phyloP scores from a whole-genome alignment of 2,888 invertebrate genomes.

The Sphaerophoria rueppellii region DNA sequence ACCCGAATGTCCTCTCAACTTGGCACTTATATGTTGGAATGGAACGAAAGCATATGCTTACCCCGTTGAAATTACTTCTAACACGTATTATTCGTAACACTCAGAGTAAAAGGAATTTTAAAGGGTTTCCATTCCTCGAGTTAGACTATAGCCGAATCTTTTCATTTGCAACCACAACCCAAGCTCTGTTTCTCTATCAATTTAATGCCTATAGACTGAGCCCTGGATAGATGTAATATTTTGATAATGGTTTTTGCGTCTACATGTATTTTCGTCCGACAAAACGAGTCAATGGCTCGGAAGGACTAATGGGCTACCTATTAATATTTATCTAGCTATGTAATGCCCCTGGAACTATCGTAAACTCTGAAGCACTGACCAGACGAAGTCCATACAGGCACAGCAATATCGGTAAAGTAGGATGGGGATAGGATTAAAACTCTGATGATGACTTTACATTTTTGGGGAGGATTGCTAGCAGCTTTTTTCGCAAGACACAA shows the following conservation, averaged over 20 bases:
- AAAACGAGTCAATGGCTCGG: slow-evolving; percentile 67
- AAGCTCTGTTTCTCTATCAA: slow-evolving; percentile 24
- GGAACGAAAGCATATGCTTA: slow-evolving; percentile 33
- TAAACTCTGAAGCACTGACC: slow-evolving; percentile 10
- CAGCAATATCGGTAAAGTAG: slow-evolving; percentile 48
- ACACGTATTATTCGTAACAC: slow-evolving; percentile 31
- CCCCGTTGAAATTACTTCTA: background rate
- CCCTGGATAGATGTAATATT: background rate
- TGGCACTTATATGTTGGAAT: slow-evolving; percentile 11
- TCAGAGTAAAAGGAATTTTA: slow-evolving; percentile 50
- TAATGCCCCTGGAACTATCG: slow-evolving; percentile 56
- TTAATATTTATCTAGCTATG: slow-evolving; percentile 71
- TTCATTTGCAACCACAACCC: too few species aligned
- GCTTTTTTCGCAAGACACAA: slow-evolving; percentile 21
- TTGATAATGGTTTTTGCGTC: background rate
- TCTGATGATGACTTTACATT: background rate
- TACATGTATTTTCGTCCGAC: slow-evolving; percentile 18
- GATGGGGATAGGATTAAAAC: slow-evolving; percentile 13
- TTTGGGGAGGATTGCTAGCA: background rate
- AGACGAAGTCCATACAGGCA: slow-evolving; percentile 2
- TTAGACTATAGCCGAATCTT: slow-evolving; percentile 35
- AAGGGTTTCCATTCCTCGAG: slow-evolving; percentile 33
- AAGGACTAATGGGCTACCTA: slow-evolving; percentile 69
- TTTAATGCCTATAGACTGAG: background rate
- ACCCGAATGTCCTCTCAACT: slow-evolving; percentile 56